Base-by-base conservation (phyloP, 2,888 invertebrate species). In the Pristionchus japonicus region DNA sequence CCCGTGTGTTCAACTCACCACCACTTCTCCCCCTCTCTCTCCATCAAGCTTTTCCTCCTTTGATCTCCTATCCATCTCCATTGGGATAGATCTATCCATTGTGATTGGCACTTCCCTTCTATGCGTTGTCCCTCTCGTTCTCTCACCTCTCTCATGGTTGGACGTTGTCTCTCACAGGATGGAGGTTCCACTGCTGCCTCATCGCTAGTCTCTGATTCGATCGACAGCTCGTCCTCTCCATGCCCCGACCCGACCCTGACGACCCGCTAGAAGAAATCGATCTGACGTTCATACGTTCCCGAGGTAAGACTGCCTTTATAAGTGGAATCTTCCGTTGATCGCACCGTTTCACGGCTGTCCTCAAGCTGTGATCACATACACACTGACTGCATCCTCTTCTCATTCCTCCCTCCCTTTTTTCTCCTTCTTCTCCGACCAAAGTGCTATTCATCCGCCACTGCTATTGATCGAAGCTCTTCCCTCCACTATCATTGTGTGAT, bases 201-300 rank as follows among this genome's bases (percentile, higher is more conserved):
- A 77, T 77, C n/a, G 77, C 77, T 77, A 47, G 77, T 77, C 70
- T 77, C 43, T 47, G 70, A 77, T 77, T 77, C 77, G 37, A 43
- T 77, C 77, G 77, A n/a, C 43, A 43, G 77, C 43, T 77, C 77
- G 43, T 77, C n/a, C 43, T 27, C 52, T 31, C 57, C 57, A 83
- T 83, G 82, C 82, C 82, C 82, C 82, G 52, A 20, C 27, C 82
- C 82, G 67, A 67, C 6, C 27, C 43, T 20, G 86, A 85, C 57
- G 85, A 86, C 70, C 47, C 67, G 11, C 67, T 70, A n/a, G 86
- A 86, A 57, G 86, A 86, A 49, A 86, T 86, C 86, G 86, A 86
- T 70, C 49, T 86, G 47, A 86, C 86, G n/a, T 86, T 86, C 70
- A 52, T 86, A 9, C 86, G 70, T 27, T 67, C 86, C 20, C 86